Evolutionary conservation across 2,113 vertebrate species (phyloP).

Genomic region (Syngnathus scovelli): DNA sequence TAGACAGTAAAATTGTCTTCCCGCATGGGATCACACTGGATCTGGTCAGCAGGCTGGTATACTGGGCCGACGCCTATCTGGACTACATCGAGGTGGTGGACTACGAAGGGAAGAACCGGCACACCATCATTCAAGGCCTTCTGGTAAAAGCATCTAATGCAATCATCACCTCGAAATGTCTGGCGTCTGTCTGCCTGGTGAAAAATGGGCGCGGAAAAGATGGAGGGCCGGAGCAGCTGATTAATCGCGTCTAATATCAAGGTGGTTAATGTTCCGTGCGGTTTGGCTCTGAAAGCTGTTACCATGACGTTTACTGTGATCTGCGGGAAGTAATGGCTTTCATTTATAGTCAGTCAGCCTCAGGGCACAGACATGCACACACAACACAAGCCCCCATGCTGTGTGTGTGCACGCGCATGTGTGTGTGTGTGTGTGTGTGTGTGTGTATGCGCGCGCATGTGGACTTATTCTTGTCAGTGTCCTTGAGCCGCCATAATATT

Average conservation of each 20-base stretch:
- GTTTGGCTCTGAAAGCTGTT: constrained; percentile 33
- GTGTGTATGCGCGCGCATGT: background rate
- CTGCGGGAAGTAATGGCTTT: constrained; percentile 50
- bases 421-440: background rate
- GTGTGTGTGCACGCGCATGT: background rate
- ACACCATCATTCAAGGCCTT: constrained; percentile 96
- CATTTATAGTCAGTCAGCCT: constrained; percentile 45
- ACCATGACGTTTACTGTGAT: constrained; percentile 40
- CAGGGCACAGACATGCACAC: constrained; percentile 15
- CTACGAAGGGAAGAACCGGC: constrained; percentile 93
- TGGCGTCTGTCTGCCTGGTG: constrained; percentile 3
- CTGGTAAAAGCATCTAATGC: constrained; percentile 76
- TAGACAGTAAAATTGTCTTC: constrained; percentile 97
- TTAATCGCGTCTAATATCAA: constrained; percentile 45
- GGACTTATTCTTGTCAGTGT: background rate
- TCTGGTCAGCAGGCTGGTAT: constrained; percentile 89
- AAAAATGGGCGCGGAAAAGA: constrained; percentile 35
- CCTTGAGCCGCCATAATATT: background rate
- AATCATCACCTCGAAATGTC: background rate
- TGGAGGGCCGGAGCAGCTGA: constrained; percentile 38
- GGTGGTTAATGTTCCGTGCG: constrained; percentile 27
- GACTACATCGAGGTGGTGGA: constrained; percentile 98
- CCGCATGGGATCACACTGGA: constrained; percentile 94
- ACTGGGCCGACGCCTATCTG: constrained; percentile 96
- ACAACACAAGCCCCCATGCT: background rate